Conservation (phyloP, 1,140 invertebrate genomes). For the Zaprionus inermis region DNA sequence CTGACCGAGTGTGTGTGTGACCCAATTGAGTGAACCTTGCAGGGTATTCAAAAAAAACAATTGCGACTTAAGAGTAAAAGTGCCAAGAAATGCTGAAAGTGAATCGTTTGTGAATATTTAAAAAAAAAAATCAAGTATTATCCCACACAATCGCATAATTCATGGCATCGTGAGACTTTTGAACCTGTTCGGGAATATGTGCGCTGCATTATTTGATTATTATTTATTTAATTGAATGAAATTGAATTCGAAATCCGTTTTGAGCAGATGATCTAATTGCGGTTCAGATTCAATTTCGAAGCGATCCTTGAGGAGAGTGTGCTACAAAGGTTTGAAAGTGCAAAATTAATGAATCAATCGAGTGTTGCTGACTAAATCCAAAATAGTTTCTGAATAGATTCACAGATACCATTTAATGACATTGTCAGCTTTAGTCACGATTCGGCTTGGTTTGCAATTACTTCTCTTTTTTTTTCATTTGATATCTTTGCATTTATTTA, state of each 20-base stretch:
- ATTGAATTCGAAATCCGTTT: not conserved
- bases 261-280: not conserved
- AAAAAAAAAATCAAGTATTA: not conserved
- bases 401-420: not conserved
- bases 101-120: not conserved
- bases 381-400: not conserved
- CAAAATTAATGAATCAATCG: not conserved
- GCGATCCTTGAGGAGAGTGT: not conserved
- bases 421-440: conserved; percentile 6
- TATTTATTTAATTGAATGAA: not conserved
- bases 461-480: too few relatives aligned
- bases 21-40: not conserved
- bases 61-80: conserved; percentile 4
- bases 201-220: not conserved
- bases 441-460: not conserved
- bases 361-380: not conserved
- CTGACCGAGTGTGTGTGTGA: not conserved
- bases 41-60: not conserved
- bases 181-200: not conserved
- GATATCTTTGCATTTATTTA: conserved; percentile 3
- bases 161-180: not conserved
- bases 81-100: conserved; percentile 2
- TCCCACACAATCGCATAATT: not conserved
- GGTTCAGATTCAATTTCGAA: not conserved
- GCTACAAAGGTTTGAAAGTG: not conserved